Evolutionary conservation across 2,797 vertebrate species (phyloP).

Genomic region (Iguana delicatissima): DNA sequence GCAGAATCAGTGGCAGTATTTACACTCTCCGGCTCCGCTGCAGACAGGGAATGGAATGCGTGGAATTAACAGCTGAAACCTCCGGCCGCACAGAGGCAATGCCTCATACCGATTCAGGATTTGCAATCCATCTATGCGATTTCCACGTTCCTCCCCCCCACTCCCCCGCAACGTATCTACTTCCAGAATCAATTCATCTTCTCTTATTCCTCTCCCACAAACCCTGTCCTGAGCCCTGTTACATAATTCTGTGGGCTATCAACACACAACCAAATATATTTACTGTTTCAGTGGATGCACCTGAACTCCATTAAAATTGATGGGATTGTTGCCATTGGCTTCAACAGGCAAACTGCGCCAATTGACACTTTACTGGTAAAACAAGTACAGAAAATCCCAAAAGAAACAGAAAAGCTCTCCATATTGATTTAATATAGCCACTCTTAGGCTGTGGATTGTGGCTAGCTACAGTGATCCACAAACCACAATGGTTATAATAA

Average conservation of each 20-base stretch:
- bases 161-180: no score
- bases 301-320: neutral
- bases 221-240: neutral
- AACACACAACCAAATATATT: neutral
- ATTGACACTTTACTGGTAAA: neutral
- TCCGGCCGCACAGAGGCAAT: neutral
- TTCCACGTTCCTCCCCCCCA: no score
- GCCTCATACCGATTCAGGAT: neutral
- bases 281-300: neutral
- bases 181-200: neutral
- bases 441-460: slow-evolving; percentile 2
- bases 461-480: slow-evolving; percentile 9
- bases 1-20: neutral
- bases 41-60: neutral
- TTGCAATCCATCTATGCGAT: neutral
- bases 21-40: neutral
- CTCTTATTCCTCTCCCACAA: neutral
- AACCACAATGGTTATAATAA: slow-evolving; percentile 4
- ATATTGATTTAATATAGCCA: slow-evolving; percentile 14
- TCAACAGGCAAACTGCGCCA: neutral
- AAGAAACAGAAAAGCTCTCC: neutral
- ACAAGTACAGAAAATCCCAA: slow-evolving; percentile 3
- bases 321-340: neutral
- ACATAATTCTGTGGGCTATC: slow-evolving; percentile 4
- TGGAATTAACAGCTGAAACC: neutral